Percentiles rank a stretch among this genome's conserved stretches.
Conservation (phyloP, 1,140 invertebrate species). For the Drosophila nebulosa region DNA sequence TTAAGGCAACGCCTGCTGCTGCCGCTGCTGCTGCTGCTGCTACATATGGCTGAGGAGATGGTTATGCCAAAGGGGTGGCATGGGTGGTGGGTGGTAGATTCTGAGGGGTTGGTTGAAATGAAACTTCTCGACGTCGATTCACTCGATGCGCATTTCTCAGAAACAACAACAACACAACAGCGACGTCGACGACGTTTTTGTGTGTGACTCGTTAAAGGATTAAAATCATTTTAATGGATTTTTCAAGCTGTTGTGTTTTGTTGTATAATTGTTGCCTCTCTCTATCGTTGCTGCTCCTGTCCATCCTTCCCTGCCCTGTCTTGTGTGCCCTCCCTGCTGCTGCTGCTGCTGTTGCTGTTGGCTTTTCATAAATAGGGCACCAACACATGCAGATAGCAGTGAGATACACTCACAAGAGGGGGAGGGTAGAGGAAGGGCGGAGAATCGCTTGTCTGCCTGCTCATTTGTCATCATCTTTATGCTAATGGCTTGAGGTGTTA, state of each 20-base stretch:
- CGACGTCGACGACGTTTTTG: conserved; percentile 24
- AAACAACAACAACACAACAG: conserved; percentile 8
- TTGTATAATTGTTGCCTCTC: conserved; percentile 72
- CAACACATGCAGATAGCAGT: conserved; percentile 16
- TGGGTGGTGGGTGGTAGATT: background rate
- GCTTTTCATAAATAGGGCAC: conserved; percentile 65
- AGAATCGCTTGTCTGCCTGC: conserved; percentile 29
- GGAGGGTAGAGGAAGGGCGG: conserved; percentile 23
- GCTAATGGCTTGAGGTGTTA: conserved; percentile 62
- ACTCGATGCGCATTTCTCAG: conserved; percentile 32
- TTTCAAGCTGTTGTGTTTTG: conserved; percentile 79
- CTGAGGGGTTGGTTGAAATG: background rate
- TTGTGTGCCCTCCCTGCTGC: too few species aligned
- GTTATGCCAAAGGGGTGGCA: conserved; percentile 8
- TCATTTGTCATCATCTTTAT: conserved; percentile 72
- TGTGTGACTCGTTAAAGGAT: conserved; percentile 77
- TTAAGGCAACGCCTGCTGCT: conserved; percentile 54
- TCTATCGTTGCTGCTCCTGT: conserved; percentile 31
- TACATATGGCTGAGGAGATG: conserved; percentile 5
- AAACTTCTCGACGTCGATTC: conserved; percentile 16
- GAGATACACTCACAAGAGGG: background rate
- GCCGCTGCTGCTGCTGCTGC: conserved; percentile 16
- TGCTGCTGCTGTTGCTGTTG: conserved; percentile 10
- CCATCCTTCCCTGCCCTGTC: too few species aligned
- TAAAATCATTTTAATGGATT: conserved; percentile 80